Evolutionary conservation across 1,140 invertebrate genomes (phyloP), one percentile per base, ranked within the genome.

Genomic region (Pygmarrhopalites habei): DNA sequence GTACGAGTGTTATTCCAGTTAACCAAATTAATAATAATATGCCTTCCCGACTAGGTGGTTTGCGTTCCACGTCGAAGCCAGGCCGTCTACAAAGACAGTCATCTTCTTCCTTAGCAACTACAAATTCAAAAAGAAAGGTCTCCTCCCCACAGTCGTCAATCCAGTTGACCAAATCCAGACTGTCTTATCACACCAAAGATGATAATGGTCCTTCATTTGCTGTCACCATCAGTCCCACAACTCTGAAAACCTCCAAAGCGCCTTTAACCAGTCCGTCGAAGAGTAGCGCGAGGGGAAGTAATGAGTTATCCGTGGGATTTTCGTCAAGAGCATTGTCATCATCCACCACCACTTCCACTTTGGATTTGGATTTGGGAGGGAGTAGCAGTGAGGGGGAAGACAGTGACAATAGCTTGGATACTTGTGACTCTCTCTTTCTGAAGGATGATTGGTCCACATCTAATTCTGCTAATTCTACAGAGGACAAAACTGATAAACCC

Each of bases 191-290:
- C n/a, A n/a, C n/a, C n/a, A n/a, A 35, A 35, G 5, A 35, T 35
- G 5, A 35, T 35, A 5, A 35, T 35, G 4, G 21, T 46, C 46
- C 7, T 15, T 49, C 49, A 26, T 52, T 52, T 52, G 19, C 14
- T 10, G 25, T 52, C 14, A 52, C 14, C 23, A 52, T 52, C 7
- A 52, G 49, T 52, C 49, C 49, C 25, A 52, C 49, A 29, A 52
- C 49, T 12, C 7, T 52, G 19, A 25, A n/a, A 52, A 2, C 49
- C n/a, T n/a, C n/a, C 4, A 47, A 5, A 5, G 14, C 4, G 4
- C 15, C 15, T 26, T 23, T 26, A 29, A 26, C 28, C 4, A 52
- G 49, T 52, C 25, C 49, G 4, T 26, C 49, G 2, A 52, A 28
- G 5, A 52, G 7, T 49, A 19, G 12, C 10, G 14, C 19, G 7